Evolutionary conservation across 1,140 invertebrate species (phyloP).

Genomic region (Drosophila athabasca): DNA sequence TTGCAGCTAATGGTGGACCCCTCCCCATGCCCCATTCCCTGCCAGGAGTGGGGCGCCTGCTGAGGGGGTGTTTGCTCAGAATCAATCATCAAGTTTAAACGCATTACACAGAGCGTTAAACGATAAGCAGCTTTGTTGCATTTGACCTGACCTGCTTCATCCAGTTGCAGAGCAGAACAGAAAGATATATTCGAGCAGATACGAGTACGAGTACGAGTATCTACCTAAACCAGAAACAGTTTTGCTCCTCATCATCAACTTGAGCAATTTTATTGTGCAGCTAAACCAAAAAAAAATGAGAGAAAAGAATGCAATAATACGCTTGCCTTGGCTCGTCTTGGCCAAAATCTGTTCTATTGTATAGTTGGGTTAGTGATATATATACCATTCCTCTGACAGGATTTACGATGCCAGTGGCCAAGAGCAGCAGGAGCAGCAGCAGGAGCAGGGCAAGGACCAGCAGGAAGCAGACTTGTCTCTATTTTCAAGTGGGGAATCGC

Average conservation of each 20-base stretch:
- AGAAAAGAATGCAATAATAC: slow-evolving; percentile 65
- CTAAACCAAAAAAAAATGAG: slow-evolving; percentile 11
- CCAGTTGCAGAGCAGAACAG: slow-evolving; percentile 22
- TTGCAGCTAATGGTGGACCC: slow-evolving; percentile 50
- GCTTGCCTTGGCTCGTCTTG: slow-evolving; percentile 69
- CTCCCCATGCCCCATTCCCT: too few species aligned
- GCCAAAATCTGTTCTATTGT: slow-evolving; percentile 53
- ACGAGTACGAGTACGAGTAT: slow-evolving; percentile 9
- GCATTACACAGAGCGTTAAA: slow-evolving; percentile 79
- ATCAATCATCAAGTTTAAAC: slow-evolving; percentile 82
- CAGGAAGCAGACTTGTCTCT: slow-evolving; percentile 57
- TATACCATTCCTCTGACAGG: slow-evolving; percentile 56
- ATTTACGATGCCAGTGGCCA: slow-evolving; percentile 68
- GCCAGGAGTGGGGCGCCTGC: background rate
- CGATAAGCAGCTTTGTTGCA: slow-evolving; percentile 81
- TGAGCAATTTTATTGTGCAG: slow-evolving; percentile 72
- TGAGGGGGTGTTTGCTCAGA: slow-evolving; percentile 20
- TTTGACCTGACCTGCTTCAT: slow-evolving; percentile 51
- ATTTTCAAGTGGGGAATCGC: slow-evolving; percentile 62
- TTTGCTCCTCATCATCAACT: slow-evolving; percentile 64
- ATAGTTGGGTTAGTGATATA: slow-evolving; percentile 40
- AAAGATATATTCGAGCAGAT: slow-evolving; percentile 48
- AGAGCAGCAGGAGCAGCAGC: slow-evolving; percentile 36
- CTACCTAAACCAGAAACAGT: slow-evolving; percentile 22
- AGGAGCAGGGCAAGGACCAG: slow-evolving; percentile 17